Evolutionary conservation across 2,113 vertebrate genomes (phyloP), one percentile per base, ranked within the genome.

Genomic region (Silurus meridionalis): DNA sequence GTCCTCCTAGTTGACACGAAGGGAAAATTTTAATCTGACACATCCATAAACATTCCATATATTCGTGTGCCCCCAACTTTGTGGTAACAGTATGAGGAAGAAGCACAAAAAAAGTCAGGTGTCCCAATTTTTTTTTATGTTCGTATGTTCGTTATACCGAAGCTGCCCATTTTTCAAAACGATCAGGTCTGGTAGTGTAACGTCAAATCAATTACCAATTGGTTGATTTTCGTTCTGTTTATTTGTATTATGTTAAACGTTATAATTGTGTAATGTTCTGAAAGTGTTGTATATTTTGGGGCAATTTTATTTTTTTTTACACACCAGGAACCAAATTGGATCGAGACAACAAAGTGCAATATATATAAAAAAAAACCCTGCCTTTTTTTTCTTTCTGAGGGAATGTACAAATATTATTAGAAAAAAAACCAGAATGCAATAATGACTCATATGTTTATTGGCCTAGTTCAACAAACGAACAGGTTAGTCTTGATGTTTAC

Each of bases 331-430:
- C 89, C 83, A 84, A 89, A 88, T 66, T 74, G 58, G 50, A 89
- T 88, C 85, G 69, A 88, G 83, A 88, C 67, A 57, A 83, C 25
- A 28, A 37, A 79, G 87, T 90, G 87, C 87, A 89, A 90, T 89
- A 88, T 86, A 64, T 37, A 37, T 2, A 37, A 37, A 37, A 37
- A 37, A 37, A 37, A 58, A 50, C 58, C 25, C 55, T 19, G 55
- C 17, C 5, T 37, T 4, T 37, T 79, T 79, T 50, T 23, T 23
- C 3, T 19, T 14, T 46, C 37, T 37, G 5, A 58, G 53, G 21
- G 74, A 50, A 75, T 53, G 52, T 55, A 55, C 11, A 80, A 63
- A 61, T 46, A 25, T 37, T 28, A 46, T 8, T 2, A 23, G 37
- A n/a, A 64, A 81, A n/a, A 37, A 63, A 23, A 55, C 10, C 21